phyloP scores from a whole-genome alignment of 2,113 vertebrate species.

The Pagrus major region DNA sequence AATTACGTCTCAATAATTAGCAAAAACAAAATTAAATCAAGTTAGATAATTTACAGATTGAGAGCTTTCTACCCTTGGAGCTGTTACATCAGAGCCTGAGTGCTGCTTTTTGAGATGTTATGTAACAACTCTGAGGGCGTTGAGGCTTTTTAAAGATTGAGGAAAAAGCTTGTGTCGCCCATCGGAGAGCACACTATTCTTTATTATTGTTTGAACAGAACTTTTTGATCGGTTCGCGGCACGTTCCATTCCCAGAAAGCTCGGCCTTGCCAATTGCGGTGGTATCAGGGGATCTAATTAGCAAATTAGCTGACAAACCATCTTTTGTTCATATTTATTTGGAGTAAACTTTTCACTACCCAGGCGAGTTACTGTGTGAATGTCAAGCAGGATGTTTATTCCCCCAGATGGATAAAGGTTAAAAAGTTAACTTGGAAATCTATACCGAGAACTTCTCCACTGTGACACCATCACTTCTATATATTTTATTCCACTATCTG shows the following conservation, averaged over 20 bases:
- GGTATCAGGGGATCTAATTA: constrained; percentile 58
- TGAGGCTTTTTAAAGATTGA: constrained; percentile 21
- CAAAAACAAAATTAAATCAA: background rate
- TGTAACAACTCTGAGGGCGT: constrained; percentile 21
- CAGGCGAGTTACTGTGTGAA: background rate
- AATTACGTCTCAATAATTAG: background rate
- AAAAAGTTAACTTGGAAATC: constrained; percentile 17
- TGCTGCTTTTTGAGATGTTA: constrained; percentile 16
- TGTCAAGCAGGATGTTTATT: constrained; percentile 25
- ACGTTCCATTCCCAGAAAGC: constrained; percentile 8
- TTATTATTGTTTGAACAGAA: background rate
- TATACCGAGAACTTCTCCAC: background rate
- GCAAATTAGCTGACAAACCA: constrained; percentile 22
- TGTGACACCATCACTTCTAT: background rate
- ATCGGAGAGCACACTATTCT: constrained; percentile 1
- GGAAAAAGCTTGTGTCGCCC: constrained; percentile 5
- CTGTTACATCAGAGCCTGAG: constrained; percentile 29
- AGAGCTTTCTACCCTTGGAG: background rate
- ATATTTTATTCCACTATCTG: background rate
- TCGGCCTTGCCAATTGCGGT: background rate
- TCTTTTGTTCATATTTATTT: constrained; percentile 5
- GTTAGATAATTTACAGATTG: constrained; percentile 20
- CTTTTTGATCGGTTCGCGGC: constrained; percentile 18
- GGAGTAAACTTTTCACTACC: background rate
- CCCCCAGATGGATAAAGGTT: background rate